These are phyloP conservation scores for Pterois miles DNA, from an alignment of 2,797 vertebrate species.

Conservation along the genomic window DNA sequence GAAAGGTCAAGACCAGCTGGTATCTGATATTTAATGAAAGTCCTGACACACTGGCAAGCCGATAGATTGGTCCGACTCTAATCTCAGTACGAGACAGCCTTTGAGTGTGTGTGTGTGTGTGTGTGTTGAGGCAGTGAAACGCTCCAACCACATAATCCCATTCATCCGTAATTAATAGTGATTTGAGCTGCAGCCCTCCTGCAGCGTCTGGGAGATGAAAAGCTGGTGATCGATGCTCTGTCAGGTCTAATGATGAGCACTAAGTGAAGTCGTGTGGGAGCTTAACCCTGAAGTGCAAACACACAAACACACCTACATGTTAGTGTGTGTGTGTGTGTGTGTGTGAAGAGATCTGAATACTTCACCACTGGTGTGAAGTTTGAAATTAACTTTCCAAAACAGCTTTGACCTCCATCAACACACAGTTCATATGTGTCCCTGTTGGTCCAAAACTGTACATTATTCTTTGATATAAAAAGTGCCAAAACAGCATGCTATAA, in stretches of 20 bases:
- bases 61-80: background rate
- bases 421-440: background rate
- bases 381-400: background rate
- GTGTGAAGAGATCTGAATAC: background rate
- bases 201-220: slow-evolving; percentile 12
- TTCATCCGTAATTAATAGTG: slow-evolving; percentile 38
- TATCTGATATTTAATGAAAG: slow-evolving; percentile 17
- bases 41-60: background rate
- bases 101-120: background rate
- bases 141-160: slow-evolving; percentile 11
- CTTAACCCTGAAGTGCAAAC: background rate
- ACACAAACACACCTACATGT: background rate
- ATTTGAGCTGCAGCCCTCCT: slow-evolving; percentile 29
- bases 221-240: slow-evolving; percentile 11
- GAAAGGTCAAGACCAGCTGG: background rate
- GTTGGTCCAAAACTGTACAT: background rate
- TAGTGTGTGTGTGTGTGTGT: background rate
- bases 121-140: background rate
- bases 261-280: slow-evolving; percentile 19
- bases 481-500: background rate
- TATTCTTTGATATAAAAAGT: background rate
- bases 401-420: background rate
- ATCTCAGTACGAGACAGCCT: slow-evolving; percentile 1
- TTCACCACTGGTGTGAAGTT: background rate
- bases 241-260: slow-evolving; percentile 16